phyloP scores from a whole-genome alignment of 1,140 invertebrate species.

The Drosophila rufa region DNA sequence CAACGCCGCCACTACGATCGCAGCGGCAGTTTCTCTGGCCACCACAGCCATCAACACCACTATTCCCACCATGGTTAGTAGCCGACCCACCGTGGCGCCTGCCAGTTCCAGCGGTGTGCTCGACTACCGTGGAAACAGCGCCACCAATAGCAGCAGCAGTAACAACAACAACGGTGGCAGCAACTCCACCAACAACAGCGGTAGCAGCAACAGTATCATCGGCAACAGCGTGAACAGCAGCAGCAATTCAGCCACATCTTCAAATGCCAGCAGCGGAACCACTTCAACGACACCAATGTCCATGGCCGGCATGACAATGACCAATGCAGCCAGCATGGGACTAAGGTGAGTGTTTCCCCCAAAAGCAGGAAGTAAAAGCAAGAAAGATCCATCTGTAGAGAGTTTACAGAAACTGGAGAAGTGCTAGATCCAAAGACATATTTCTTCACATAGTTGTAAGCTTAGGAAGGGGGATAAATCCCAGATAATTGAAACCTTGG shows the following conservation, averaged over 20 bases:
- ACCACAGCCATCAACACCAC: constrained; percentile 78
- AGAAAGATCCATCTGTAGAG: too few relatives aligned
- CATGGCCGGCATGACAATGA: constrained; percentile 39
- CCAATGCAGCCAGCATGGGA: constrained; percentile 44
- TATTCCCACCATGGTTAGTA: constrained; percentile 68
- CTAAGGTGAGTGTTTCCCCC: constrained; percentile 49
- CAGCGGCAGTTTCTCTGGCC: constrained; percentile 69
- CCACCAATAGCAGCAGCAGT: constrained; percentile 26
- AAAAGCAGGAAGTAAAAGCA: too few relatives aligned
- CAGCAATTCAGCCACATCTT: constrained; percentile 23
- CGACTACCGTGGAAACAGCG: constrained; percentile 51
- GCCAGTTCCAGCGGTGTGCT: constrained; percentile 62
- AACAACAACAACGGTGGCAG: constrained; percentile 12
- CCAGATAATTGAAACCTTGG: too few relatives aligned
- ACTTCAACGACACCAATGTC: constrained; percentile 46
- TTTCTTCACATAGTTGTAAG: too few relatives aligned
- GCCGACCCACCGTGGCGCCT: constrained; percentile 50
- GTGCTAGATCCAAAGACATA: too few relatives aligned
- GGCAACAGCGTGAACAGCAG: constrained; percentile 23
- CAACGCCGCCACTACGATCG: constrained; percentile 67
- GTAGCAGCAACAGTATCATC: constrained; percentile 3
- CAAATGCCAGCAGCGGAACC: constrained; percentile 25
- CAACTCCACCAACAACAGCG: constrained; percentile 20
- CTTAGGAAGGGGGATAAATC: too few relatives aligned
- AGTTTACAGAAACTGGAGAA: background rate